Conservation (phyloP, 2,888 invertebrate genomes). For the Stomorhina lunata region DNA sequence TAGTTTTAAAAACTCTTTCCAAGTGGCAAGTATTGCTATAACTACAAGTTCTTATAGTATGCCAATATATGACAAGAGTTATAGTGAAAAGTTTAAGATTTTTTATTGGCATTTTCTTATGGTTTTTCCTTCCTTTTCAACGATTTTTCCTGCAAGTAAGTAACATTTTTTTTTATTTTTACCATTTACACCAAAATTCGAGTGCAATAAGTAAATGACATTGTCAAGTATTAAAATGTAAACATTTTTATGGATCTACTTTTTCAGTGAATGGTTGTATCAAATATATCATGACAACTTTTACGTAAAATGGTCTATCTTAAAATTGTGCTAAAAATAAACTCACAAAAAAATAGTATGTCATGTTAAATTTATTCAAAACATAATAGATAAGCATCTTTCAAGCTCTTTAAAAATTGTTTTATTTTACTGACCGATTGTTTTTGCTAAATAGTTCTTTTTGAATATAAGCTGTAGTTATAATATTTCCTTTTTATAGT, state of each 20-base stretch:
- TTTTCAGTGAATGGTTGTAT: not conserved
- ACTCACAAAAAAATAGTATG: too few relatives aligned
- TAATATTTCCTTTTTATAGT: not conserved
- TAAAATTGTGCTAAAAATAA: too few relatives aligned
- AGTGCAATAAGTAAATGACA: not conserved
- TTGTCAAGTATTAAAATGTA: conserved; percentile 8
- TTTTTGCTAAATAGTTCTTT: too few relatives aligned
- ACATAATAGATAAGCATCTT: too few relatives aligned
- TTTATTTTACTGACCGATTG: too few relatives aligned
- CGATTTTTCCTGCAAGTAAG: not conserved
- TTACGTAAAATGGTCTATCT: too few relatives aligned
- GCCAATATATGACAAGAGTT: not conserved
- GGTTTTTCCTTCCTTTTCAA: not conserved
- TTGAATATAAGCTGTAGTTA: too few relatives aligned
- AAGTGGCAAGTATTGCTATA: not conserved
- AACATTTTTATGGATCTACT: not conserved
- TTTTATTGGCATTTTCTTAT: not conserved
- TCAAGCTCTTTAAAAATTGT: too few relatives aligned
- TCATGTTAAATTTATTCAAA: too few relatives aligned
- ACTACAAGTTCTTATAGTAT: too few relatives aligned
- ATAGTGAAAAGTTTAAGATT: not conserved
- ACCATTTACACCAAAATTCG: not conserved
- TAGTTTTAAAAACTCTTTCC: not conserved
- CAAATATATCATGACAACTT: not conserved
- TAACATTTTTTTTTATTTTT: not conserved